Evolutionary conservation across 2,888 invertebrate species (phyloP).

Genomic region (Cephus pulcher): DNA sequence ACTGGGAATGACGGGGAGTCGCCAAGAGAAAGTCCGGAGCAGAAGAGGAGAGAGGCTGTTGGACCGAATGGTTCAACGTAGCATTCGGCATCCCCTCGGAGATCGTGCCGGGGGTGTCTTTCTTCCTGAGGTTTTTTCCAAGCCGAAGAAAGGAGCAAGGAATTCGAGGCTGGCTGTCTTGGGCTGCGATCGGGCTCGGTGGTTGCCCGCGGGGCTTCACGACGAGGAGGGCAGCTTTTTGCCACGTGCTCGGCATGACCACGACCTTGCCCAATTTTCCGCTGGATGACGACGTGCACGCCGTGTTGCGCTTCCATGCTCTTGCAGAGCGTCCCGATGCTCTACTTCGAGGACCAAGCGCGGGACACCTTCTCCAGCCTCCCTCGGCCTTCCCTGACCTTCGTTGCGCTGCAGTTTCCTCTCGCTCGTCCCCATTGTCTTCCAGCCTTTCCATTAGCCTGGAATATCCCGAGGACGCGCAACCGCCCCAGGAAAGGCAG

Average conservation of each 20-base stretch:
- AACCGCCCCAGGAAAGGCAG: no score
- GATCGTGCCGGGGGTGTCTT: constrained; percentile 28
- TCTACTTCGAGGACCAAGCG: not conserved
- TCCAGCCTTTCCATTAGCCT: not conserved
- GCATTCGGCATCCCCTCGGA: not conserved
- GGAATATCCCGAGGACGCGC: no score
- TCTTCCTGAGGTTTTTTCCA: constrained; percentile 26
- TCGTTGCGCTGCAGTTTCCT: not conserved
- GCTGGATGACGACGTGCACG: constrained; percentile 12
- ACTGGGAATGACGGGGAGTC: not conserved
- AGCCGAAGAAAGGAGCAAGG: constrained; percentile 35
- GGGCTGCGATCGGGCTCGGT: constrained; percentile 22
- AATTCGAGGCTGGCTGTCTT: constrained; percentile 48
- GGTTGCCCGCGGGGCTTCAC: not conserved
- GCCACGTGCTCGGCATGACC: constrained; percentile 34
- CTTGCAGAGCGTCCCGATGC: not conserved
- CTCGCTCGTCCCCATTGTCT: not conserved
- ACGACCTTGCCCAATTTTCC: constrained; percentile 37
- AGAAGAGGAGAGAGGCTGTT: not conserved
- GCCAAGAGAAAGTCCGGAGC: not conserved
- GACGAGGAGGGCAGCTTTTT: constrained; percentile 54
- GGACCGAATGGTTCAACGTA: not conserved
- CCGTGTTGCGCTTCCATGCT: not conserved
- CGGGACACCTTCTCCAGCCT: not conserved
- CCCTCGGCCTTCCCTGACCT: not conserved